Conservation (phyloP, 2,113 vertebrate species). For the Labrus mixtus region DNA sequence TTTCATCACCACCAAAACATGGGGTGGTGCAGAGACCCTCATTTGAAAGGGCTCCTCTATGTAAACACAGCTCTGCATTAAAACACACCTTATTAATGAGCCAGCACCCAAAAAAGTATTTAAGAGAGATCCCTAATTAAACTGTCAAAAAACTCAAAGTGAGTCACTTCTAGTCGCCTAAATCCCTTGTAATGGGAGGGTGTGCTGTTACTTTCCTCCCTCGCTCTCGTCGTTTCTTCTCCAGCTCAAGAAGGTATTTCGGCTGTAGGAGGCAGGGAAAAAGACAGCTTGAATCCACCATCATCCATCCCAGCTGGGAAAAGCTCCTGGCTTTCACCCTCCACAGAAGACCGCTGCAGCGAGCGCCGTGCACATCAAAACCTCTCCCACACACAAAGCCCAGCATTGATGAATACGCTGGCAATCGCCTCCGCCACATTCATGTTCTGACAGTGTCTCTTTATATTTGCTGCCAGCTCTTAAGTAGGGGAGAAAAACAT, state of each 20-base stretch:
- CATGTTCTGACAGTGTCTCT: conserved; percentile 79
- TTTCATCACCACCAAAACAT: conserved; percentile 57
- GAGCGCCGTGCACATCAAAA: conserved; percentile 72
- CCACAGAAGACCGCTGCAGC: conserved; percentile 56
- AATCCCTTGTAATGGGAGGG: conserved; percentile 20
- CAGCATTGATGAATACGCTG: conserved; percentile 79
- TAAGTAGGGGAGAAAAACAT: conserved; percentile 78
- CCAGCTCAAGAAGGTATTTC: conserved; percentile 29
- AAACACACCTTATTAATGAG: conserved; percentile 50
- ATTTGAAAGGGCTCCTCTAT: conserved; percentile 41
- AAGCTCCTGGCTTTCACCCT: conserved; percentile 71
- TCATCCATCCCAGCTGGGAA: conserved; percentile 73
- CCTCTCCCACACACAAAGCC: conserved; percentile 76
- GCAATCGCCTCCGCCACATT: conserved; percentile 74
- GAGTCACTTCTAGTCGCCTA: conserved; percentile 20
- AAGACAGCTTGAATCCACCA: conserved; percentile 46
- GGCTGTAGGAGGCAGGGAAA: conserved; percentile 55
- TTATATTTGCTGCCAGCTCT: conserved; percentile 79
- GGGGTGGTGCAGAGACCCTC: conserved; percentile 34
- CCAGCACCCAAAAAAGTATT: conserved; percentile 19
- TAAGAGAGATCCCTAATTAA: conserved; percentile 36
- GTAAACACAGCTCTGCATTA: conserved; percentile 23
- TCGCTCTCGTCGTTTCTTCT: conserved; percentile 5
- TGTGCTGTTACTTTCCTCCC: conserved; percentile 3
- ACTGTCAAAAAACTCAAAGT: conserved; percentile 31